Percentiles rank a stretch among this genome's conserved stretches.
phyloP scores from a whole-genome alignment of 2,888 invertebrate genomes.

The Entomobrya multifasciata region DNA sequence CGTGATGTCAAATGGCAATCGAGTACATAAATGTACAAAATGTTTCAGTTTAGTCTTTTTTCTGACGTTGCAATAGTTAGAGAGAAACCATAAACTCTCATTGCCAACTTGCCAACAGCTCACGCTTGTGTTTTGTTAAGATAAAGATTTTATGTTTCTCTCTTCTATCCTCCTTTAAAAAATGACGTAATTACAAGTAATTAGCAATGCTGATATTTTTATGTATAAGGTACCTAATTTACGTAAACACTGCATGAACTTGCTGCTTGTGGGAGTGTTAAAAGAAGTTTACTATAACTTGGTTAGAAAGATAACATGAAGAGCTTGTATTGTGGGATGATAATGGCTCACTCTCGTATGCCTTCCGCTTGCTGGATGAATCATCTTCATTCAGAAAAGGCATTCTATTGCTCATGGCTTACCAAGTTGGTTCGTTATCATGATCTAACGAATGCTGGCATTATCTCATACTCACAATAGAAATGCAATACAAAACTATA shows the following conservation, averaged over 20 bases:
- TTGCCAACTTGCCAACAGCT: no score
- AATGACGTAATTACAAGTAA: constrained; percentile 34
- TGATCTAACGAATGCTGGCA: background rate
- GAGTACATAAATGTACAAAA: no score
- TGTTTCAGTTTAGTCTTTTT: background rate
- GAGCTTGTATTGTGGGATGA: background rate
- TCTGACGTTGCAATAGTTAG: background rate
- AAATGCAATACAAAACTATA: no score
- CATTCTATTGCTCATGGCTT: constrained; percentile 27
- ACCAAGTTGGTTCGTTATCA: background rate
- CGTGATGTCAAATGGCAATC: background rate
- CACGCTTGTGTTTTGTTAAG: no score
- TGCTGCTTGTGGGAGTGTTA: background rate
- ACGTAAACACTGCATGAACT: constrained; percentile 5
- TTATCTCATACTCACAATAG: no score
- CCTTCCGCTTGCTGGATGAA: constrained; percentile 51
- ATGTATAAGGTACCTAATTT: background rate
- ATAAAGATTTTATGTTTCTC: no score
- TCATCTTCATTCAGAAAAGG: constrained; percentile 25
- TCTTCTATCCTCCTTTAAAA: no score
- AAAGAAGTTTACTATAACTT: background rate
- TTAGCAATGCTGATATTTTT: constrained; percentile 23
- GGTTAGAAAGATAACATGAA: no score
- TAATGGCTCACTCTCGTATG: constrained; percentile 37
- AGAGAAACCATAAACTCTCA: no score